Evolutionary conservation across 2,797 vertebrate species (phyloP).

Genomic region (Darevskia mixta): DNA sequence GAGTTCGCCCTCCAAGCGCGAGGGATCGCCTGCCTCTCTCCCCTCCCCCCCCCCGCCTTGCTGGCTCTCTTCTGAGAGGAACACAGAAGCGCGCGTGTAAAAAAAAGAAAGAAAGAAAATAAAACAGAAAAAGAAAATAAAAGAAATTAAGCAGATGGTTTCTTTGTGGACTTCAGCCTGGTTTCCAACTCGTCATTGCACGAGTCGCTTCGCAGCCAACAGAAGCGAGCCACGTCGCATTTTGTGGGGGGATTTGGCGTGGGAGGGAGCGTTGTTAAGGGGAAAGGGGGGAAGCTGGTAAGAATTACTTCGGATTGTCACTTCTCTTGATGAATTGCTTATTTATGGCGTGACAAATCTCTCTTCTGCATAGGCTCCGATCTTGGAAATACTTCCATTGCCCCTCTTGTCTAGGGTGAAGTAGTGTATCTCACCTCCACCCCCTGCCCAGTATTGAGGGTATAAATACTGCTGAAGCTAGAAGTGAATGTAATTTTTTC

Average conservation of each 20-base stretch:
- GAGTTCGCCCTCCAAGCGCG: too few relatives aligned
- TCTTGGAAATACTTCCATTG: neutral
- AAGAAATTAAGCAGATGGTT: slow-evolving; percentile 50
- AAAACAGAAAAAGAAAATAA: too few relatives aligned
- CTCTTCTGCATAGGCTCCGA: too few relatives aligned
- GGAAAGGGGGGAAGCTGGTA: neutral
- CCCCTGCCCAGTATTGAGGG: fast-evolving
- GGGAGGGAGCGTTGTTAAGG: neutral
- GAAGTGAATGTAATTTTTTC: neutral
- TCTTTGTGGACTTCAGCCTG: slow-evolving; percentile 64
- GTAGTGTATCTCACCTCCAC: neutral
- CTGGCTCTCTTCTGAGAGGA: neutral
- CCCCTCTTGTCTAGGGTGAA: too few relatives aligned
- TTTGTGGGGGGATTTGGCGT: slow-evolving; percentile 58
- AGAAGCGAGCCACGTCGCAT: slow-evolving; percentile 49
- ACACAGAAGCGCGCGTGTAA: neutral
- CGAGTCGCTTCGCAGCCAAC: slow-evolving; percentile 39
- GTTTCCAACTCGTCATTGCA: slow-evolving; percentile 40
- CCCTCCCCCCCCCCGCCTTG: neutral
- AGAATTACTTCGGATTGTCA: neutral
- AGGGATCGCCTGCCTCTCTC: too few relatives aligned
- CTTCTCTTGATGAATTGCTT: neutral
- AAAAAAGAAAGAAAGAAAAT: too few relatives aligned
- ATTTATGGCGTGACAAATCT: neutral
- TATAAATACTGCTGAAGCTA: neutral